Conservation (phyloP, 2,113 vertebrate genomes). For the Sialia sialis region DNA sequence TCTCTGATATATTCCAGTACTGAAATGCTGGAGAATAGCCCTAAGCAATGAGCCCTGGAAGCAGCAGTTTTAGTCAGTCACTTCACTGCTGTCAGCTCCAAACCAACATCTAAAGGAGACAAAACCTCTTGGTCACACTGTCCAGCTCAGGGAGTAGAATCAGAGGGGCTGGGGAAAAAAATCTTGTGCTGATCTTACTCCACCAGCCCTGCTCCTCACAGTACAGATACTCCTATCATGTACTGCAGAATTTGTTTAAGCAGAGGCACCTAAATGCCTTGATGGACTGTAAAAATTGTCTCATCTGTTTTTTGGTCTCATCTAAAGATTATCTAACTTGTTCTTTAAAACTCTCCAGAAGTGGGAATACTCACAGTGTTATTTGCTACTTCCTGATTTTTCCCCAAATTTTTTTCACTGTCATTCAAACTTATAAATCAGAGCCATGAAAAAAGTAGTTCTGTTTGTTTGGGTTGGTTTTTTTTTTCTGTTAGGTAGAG, state of each 20-base stretch:
- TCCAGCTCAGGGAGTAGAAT: neutral
- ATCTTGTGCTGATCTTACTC: neutral
- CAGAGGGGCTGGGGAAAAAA: neutral
- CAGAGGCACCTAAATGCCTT: neutral
- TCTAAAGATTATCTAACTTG: neutral
- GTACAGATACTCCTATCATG: neutral
- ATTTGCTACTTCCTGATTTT: neutral
- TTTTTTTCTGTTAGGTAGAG: neutral
- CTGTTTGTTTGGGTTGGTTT: rapidly evolving
- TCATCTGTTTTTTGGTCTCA: neutral
- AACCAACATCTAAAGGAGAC: neutral
- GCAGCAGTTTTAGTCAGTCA: neutral
- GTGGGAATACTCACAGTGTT: neutral
- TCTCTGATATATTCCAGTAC: neutral
- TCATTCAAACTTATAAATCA: neutral
- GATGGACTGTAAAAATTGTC: neutral
- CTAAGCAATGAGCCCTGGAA: neutral
- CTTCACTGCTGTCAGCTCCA: neutral
- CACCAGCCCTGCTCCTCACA: neutral
- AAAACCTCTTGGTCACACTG: neutral
- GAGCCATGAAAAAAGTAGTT: neutral
- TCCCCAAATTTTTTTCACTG: neutral
- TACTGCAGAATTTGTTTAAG: neutral
- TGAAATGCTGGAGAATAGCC: neutral
- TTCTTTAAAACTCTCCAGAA: neutral